Evolutionary conservation across 2,797 vertebrate genomes (phyloP).

Genomic region (Falco peregrinus): DNA sequence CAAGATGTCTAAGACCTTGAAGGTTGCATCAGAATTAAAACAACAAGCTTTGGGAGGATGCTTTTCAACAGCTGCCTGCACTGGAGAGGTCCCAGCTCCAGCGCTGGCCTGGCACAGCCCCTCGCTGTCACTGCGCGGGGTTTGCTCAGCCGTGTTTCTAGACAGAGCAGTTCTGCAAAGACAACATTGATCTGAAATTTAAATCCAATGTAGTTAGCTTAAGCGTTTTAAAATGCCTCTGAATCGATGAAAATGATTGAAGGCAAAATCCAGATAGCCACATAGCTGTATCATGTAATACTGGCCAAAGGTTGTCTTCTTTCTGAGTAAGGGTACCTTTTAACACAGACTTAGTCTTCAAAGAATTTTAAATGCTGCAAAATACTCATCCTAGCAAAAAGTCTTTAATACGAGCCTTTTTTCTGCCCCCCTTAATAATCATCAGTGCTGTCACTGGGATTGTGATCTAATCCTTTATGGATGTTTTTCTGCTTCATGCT

Average conservation of each 20-base stretch:
- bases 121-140: accelerated
- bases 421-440: slow-evolving; percentile 21
- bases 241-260: slow-evolving; percentile 72
- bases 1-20: not conserved
- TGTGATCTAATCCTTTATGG: slow-evolving; percentile 62
- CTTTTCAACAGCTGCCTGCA: slow-evolving; percentile 1
- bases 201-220: slow-evolving; percentile 62
- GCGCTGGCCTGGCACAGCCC: not conserved
- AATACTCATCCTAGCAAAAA: slow-evolving; percentile 34
- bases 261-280: slow-evolving; percentile 66
- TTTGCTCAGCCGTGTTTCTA: not conserved
- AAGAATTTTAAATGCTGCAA: slow-evolving; percentile 61
- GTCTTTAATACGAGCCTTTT: slow-evolving; percentile 21
- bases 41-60: not conserved
- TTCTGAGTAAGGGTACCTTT: slow-evolving; percentile 55
- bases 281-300: slow-evolving; percentile 33
- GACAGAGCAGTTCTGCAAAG: slow-evolving; percentile 55
- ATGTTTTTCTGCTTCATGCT: slow-evolving; percentile 63
- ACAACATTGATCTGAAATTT: slow-evolving; percentile 65
- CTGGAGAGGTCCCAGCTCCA: not conserved
- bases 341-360: slow-evolving; percentile 56
- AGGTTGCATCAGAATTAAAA: not conserved
- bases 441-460: slow-evolving; percentile 45
- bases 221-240: slow-evolving; percentile 64
- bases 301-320: slow-evolving; percentile 33